Evolutionary conservation across 2,888 invertebrate genomes (phyloP).

Genomic region (Leptinotarsa haldemani): DNA sequence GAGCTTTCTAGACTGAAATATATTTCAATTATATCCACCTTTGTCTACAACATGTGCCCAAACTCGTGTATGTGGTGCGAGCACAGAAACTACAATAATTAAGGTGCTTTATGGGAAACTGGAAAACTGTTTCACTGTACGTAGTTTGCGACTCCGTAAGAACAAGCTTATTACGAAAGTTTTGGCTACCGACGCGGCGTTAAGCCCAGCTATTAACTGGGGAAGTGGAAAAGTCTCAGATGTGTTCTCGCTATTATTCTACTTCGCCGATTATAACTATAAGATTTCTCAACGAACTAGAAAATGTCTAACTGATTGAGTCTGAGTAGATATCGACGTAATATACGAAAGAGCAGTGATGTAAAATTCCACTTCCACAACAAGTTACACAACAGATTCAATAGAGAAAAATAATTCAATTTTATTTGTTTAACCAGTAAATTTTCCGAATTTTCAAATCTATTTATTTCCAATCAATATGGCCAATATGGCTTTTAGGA

Average conservation of each 20-base stretch:
- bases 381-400: too few species aligned
- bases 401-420: too few species aligned
- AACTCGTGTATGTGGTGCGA: not conserved
- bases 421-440: too few species aligned
- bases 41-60: not conserved
- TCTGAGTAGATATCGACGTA: too few species aligned
- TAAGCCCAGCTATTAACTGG: not conserved
- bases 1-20: not conserved
- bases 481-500: too few species aligned
- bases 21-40: not conserved
- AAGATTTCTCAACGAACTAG: too few species aligned
- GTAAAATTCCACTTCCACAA: too few species aligned
- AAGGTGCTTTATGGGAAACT: constrained; percentile 5
- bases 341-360: too few species aligned
- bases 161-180: constrained; percentile 6
- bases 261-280: not conserved
- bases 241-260: not conserved
- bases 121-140: not conserved
- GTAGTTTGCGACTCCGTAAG: not conserved
- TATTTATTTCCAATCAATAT: too few species aligned
- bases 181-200: not conserved
- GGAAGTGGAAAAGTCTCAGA: not conserved
- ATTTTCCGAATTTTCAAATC: too few species aligned
- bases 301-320: too few species aligned
- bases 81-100: not conserved